A percentile compares a stretch with the other conserved stretches of the same genome.
Conservation (phyloP, 2,113 vertebrate species). For the Synodontis membranacea region DNA sequence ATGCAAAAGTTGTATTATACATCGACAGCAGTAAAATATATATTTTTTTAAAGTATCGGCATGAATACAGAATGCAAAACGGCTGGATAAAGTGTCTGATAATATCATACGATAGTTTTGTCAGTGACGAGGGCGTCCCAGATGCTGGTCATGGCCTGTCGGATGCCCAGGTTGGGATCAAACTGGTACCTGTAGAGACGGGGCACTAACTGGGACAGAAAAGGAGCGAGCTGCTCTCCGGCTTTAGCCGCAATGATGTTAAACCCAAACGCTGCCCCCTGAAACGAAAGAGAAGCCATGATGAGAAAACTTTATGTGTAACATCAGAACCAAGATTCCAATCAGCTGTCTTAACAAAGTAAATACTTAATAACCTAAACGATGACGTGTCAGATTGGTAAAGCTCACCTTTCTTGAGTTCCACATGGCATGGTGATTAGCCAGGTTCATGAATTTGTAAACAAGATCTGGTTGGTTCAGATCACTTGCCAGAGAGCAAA, state of each 20-base stretch:
- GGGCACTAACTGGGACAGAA: slow-evolving; percentile 89
- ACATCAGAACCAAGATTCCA: background rate
- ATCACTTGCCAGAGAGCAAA: slow-evolving; percentile 95
- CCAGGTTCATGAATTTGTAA: slow-evolving; percentile 99
- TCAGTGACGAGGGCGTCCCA: slow-evolving; percentile 95
- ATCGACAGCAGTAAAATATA: background rate
- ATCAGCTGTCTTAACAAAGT: background rate
- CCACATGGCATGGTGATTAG: slow-evolving; percentile 99
- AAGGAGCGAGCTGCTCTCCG: slow-evolving; percentile 91
- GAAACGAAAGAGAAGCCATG: background rate
- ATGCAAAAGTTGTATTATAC: background rate
- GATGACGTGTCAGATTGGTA: no score
- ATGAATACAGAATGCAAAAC: background rate
- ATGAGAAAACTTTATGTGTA: background rate
- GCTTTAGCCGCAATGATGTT: slow-evolving; percentile 93
- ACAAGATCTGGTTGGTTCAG: slow-evolving; percentile 96
- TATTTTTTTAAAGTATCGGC: background rate
- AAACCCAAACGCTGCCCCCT: slow-evolving; percentile 98
- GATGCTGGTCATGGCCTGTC: slow-evolving; percentile 98
- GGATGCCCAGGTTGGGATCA: slow-evolving; percentile 93
- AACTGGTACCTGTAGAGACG: slow-evolving; percentile 97
- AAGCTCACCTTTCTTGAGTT: slow-evolving; percentile 94
- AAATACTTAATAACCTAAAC: background rate
- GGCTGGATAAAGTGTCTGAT: background rate
- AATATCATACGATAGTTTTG: slow-evolving; percentile 80